Conservation (phyloP, 2,888 invertebrate species). For the Ennomos erosarius region DNA sequence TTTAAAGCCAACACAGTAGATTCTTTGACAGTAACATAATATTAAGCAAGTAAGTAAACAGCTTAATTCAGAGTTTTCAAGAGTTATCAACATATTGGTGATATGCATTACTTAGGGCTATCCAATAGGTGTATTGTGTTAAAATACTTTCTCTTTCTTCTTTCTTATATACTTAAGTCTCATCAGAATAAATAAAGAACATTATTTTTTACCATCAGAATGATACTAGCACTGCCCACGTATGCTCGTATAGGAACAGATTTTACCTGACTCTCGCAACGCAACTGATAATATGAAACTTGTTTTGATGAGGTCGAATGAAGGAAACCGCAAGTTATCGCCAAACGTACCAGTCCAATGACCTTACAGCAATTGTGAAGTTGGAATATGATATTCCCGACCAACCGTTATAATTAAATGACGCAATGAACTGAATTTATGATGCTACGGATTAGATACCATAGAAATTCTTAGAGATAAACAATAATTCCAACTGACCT, state of each 20-base stretch:
- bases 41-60: neutral
- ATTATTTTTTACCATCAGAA: neutral
- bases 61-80: neutral
- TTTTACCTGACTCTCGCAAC: conserved; percentile 16
- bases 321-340: conserved; percentile 24
- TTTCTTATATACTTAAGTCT: conserved; percentile 10
- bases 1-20: conserved; percentile 2
- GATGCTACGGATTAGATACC: conserved; percentile 33
- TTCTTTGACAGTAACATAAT: neutral
- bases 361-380: conserved; percentile 18
- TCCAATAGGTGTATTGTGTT: too few relatives aligned
- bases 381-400: conserved; percentile 12
- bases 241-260: neutral
- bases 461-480: conserved; percentile 23
- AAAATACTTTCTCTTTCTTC: too few relatives aligned
- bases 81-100: neutral
- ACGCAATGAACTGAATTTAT: conserved; percentile 23
- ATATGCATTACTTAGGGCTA: too few relatives aligned
- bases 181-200: conserved; percentile 4
- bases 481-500: conserved; percentile 24
- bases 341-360: conserved; percentile 15
- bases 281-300: conserved; percentile 24
- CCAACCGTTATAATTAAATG: conserved; percentile 21
- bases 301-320: conserved; percentile 20
- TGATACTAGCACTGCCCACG: neutral